Percentiles rank a stretch among this genome's conserved stretches.
phyloP scores from a whole-genome alignment of 1,140 invertebrate genomes.

The Eueides isabella region DNA sequence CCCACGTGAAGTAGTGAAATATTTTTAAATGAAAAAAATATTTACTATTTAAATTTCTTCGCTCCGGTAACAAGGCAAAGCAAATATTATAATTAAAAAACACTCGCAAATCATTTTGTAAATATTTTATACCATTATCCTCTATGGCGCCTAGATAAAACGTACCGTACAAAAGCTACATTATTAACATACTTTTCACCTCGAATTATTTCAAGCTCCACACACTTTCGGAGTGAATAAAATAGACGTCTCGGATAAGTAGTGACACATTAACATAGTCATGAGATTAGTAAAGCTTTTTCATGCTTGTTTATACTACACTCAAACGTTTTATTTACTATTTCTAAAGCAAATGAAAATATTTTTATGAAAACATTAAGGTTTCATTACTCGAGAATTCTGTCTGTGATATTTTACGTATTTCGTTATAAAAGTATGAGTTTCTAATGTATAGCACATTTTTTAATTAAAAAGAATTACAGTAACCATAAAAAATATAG shows the following conservation, averaged over 20 bases:
- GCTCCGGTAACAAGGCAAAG: too few relatives aligned
- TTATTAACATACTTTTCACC: constrained; percentile 50
- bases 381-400: neutral
- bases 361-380: neutral
- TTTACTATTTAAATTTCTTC: too few relatives aligned
- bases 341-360: neutral
- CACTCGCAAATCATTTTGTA: neutral
- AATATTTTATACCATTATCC: neutral
- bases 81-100: too few relatives aligned
- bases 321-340: neutral
- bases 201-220: constrained; percentile 40
- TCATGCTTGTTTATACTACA: neutral
- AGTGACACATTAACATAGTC: constrained; percentile 50
- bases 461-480: too few relatives aligned
- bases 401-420: neutral
- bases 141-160: neutral
- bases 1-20: too few relatives aligned
- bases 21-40: too few relatives aligned
- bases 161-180: constrained; percentile 39
- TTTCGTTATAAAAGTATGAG: neutral
- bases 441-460: neutral
- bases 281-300: constrained; percentile 26
- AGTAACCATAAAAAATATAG: neutral
- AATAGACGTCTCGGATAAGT: constrained; percentile 39
- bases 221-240: constrained; percentile 36